Evolutionary conservation across 2,113 vertebrate species (phyloP).

Genomic region (Ascaphus truei): DNA sequence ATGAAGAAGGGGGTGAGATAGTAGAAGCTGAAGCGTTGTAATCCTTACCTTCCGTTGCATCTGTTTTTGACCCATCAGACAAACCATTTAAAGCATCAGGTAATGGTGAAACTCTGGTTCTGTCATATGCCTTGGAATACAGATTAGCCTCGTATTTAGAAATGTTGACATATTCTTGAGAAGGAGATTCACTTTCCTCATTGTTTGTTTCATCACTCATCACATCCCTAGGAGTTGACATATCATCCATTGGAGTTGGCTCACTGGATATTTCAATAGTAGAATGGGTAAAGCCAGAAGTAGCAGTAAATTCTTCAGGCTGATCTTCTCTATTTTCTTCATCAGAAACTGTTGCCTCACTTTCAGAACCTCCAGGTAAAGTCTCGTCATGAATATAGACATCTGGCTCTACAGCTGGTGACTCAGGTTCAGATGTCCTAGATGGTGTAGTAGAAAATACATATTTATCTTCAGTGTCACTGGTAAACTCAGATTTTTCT

Average conservation of each 20-base stretch:
- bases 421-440: conserved; percentile 69
- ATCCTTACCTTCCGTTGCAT: conserved; percentile 83
- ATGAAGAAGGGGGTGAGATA: conserved; percentile 83
- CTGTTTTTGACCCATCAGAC: conserved; percentile 78
- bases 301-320: conserved; percentile 81
- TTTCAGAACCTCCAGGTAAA: conserved; percentile 76
- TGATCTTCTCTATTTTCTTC: conserved; percentile 85
- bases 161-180: conserved; percentile 72
- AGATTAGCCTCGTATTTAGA: conserved; percentile 65
- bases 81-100: conserved; percentile 63
- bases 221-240: conserved; percentile 85
- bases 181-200: conserved; percentile 82
- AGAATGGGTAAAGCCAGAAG: conserved; percentile 85
- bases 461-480: conserved; percentile 57
- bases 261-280: conserved; percentile 90
- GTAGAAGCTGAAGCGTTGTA: conserved; percentile 86
- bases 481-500: conserved; percentile 59
- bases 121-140: conserved; percentile 65
- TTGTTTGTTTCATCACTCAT: conserved; percentile 88
- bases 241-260: conserved; percentile 90
- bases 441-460: conserved; percentile 53
- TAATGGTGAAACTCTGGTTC: conserved; percentile 65
- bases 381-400: conserved; percentile 84
- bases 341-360: conserved; percentile 80
- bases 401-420: conserved; percentile 66